Conservation (phyloP, 2,888 invertebrate species). For the Aleiodes alternator region DNA sequence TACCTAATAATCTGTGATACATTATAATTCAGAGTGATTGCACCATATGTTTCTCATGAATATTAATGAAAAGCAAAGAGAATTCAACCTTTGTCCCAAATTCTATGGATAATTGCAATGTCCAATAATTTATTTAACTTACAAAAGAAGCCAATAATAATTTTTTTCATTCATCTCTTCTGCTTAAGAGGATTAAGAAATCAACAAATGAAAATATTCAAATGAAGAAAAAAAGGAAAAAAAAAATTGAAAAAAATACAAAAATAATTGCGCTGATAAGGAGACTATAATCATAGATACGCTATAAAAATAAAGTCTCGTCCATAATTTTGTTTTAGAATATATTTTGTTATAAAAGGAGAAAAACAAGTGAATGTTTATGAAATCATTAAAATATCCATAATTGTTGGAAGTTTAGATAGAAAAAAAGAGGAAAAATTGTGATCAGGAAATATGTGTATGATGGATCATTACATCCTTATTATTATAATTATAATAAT, state of each 20-base stretch:
- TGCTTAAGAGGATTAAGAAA: constrained; percentile 10
- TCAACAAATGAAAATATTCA: constrained; percentile 34
- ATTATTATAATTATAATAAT: constrained; percentile 21
- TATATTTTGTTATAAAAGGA: constrained; percentile 40
- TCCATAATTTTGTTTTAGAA: constrained; percentile 34
- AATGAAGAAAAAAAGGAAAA: constrained; percentile 25
- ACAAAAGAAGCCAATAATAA: constrained; percentile 19
- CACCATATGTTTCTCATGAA: constrained; percentile 26
- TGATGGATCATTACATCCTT: constrained; percentile 7
- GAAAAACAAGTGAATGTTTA: constrained; percentile 32
- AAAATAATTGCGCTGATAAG: constrained; percentile 36
- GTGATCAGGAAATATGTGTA: constrained; percentile 21
- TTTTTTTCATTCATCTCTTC: constrained; percentile 9
- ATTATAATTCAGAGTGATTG: constrained; percentile 27
- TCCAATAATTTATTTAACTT: constrained; percentile 15
- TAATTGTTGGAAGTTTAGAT: constrained; percentile 4
- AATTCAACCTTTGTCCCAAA: not conserved
- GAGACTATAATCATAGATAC: constrained; percentile 25
- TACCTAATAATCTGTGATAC: constrained; percentile 33
- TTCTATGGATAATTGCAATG: constrained; percentile 9
- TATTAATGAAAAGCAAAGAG: not conserved
- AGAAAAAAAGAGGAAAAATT: not conserved
- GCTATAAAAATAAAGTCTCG: constrained; percentile 22
- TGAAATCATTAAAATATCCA: constrained; percentile 24
- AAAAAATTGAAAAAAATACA: constrained; percentile 32